Conservation (phyloP, 1,140 invertebrate genomes). For the Drosophila truncata region DNA sequence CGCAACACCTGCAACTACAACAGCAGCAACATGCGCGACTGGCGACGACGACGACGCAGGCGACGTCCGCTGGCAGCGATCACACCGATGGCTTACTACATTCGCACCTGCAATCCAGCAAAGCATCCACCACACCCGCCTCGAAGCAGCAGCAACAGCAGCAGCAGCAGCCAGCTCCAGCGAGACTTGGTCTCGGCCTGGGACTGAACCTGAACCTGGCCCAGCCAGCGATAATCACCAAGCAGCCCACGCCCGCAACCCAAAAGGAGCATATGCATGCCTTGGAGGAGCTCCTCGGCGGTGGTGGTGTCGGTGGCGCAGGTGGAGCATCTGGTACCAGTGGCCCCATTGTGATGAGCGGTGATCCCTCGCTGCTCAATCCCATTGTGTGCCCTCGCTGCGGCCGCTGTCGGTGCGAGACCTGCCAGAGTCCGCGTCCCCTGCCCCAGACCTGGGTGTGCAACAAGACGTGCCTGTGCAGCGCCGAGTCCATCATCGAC, state of each 20-base stretch:
- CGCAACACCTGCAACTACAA: slow-evolving; percentile 25
- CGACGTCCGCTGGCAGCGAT: slow-evolving; percentile 57
- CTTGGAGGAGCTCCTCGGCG: slow-evolving; percentile 65
- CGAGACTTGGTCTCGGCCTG: slow-evolving; percentile 19
- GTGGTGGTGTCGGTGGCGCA: slow-evolving; percentile 24
- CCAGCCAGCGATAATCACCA: slow-evolving; percentile 86
- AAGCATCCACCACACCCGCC: slow-evolving; percentile 60
- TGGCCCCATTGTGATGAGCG: slow-evolving; percentile 67
- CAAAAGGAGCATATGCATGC: slow-evolving; percentile 86
- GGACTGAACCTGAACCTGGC: slow-evolving; percentile 15
- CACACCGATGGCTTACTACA: slow-evolving; percentile 82
- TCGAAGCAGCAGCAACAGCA: slow-evolving; percentile 53
- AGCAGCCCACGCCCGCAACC: slow-evolving; percentile 86
- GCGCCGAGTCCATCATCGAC: slow-evolving; percentile 94
- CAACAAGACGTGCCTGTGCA: slow-evolving; percentile 93
- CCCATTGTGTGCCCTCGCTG: slow-evolving; percentile 94
- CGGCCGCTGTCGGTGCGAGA: slow-evolving; percentile 93
- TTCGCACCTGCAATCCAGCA: slow-evolving; percentile 69
- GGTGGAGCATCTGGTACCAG: slow-evolving; percentile 39
- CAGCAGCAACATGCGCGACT: slow-evolving; percentile 62
- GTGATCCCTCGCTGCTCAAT: slow-evolving; percentile 76
- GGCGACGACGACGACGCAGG: slow-evolving; percentile 57
- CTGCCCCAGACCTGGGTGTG: slow-evolving; percentile 95
- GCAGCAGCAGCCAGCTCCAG: slow-evolving; percentile 29
- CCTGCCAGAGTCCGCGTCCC: slow-evolving; percentile 93